Conservation (phyloP, 2,888 invertebrate species). For the Tyria jacobaeae region DNA sequence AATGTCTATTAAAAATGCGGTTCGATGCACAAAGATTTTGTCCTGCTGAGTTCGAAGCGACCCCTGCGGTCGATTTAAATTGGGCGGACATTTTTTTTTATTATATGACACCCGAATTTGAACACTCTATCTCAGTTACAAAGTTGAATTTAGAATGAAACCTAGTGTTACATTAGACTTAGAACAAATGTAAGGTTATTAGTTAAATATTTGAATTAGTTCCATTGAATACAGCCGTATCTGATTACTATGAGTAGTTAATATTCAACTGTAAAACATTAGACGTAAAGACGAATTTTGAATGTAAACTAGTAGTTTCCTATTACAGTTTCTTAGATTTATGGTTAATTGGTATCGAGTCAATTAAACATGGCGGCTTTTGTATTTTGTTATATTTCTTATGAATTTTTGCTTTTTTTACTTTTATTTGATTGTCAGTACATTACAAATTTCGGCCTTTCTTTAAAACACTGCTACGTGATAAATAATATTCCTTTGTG, state of each 20-base stretch:
- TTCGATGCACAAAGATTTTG: slow-evolving; percentile 20
- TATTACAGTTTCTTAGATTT: slow-evolving; percentile 10
- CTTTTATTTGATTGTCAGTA: too few species aligned
- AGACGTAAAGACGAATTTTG: background rate
- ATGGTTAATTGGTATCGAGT: slow-evolving; percentile 23
- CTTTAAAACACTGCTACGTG: too few species aligned
- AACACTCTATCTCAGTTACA: fast-evolving
- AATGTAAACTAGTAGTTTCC: background rate
- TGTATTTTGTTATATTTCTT: background rate
- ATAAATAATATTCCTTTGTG: too few species aligned
- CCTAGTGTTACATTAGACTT: slow-evolving; percentile 10
- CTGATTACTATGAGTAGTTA: background rate
- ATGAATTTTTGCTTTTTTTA: background rate
- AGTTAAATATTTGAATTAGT: slow-evolving; percentile 33
- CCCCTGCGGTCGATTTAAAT: slow-evolving; percentile 35
- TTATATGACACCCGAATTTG: slow-evolving; percentile 5
- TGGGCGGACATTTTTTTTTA: slow-evolving; percentile 11
- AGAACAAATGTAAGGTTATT: slow-evolving; percentile 3
- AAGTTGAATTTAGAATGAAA: background rate
- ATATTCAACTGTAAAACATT: background rate
- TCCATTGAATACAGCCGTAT: slow-evolving; percentile 14
- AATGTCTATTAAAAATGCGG: background rate
- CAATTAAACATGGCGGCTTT: slow-evolving; percentile 58
- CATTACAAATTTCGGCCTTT: too few species aligned
- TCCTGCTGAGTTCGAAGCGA: slow-evolving; percentile 39